A percentile compares a stretch with the other conserved stretches of the same genome.
Conservation (phyloP, 1,140 invertebrate genomes). For the Caenorhabditis briggsae region DNA sequence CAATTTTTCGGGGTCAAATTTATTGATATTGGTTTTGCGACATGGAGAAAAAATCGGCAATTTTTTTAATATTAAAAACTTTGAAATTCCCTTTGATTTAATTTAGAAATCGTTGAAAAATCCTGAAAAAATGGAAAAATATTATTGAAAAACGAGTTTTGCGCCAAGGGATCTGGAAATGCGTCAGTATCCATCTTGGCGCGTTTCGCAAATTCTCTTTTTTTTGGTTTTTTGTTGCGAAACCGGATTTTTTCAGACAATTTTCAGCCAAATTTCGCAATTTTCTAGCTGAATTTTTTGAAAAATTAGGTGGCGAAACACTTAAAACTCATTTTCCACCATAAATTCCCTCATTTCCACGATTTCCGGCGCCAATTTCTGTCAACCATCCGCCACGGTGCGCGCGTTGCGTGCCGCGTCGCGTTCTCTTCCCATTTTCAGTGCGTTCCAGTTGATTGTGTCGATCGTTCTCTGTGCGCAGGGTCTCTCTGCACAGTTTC, state of each 20-base stretch:
- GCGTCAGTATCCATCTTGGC: neutral
- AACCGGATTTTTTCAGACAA: neutral
- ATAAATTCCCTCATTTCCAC: neutral
- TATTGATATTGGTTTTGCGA: neutral
- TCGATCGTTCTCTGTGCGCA: neutral
- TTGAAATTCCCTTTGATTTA: neutral
- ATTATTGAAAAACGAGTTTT: neutral
- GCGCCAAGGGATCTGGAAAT: neutral
- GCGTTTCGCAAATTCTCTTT: neutral
- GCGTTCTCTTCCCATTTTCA: slow-evolving; percentile 13
- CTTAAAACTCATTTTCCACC: neutral
- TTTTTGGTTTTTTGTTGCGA: slow-evolving; percentile 8
- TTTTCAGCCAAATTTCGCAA: neutral
- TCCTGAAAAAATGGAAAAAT: neutral
- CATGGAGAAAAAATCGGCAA: neutral
- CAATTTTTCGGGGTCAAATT: neutral
- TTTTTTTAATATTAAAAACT: neutral
- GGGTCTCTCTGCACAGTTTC: neutral
- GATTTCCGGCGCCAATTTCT: neutral
- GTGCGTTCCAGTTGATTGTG: neutral
- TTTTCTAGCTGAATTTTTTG: neutral
- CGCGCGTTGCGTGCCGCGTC: slow-evolving; percentile 20
- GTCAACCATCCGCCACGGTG: neutral
- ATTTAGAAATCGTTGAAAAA: neutral
- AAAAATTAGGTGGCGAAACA: no score